phyloP scores from a whole-genome alignment of 2,797 vertebrate species.

The Bradypodion pumilum region DNA sequence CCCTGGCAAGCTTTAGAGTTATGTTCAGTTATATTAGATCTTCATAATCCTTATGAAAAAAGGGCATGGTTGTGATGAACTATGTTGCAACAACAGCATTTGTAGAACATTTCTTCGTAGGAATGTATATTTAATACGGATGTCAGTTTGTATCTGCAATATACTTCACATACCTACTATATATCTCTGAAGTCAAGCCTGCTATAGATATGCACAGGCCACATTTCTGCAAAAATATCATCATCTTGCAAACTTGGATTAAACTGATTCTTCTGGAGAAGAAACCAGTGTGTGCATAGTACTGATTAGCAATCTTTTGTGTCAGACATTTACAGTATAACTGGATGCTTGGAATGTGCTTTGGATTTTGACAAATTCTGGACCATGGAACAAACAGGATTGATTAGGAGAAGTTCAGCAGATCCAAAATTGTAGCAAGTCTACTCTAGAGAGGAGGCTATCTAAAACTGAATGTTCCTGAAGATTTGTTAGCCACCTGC shows the following conservation, averaged over 20 bases:
- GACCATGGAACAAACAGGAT: neutral
- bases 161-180: neutral
- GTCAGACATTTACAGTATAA: neutral
- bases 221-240: neutral
- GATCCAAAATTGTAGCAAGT: too few species aligned
- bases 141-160: neutral
- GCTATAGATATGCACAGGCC: neutral
- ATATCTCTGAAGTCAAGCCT: neutral
- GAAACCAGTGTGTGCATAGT: neutral
- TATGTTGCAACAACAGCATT: neutral
- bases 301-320: neutral
- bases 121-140: neutral
- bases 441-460: too few species aligned
- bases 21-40: neutral
- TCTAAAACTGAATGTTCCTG: too few species aligned
- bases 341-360: neutral
- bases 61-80: neutral
- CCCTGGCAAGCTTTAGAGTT: neutral
- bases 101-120: neutral
- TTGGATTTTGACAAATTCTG: neutral
- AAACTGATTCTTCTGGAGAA: neutral
- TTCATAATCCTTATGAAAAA: slow-evolving; percentile 8
- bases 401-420: too few species aligned
- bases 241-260: neutral
- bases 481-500: too few species aligned